These are phyloP conservation scores for Tuberolachnus salignus DNA, from an alignment of 2,888 invertebrate species.

Conservation along the genomic window DNA sequence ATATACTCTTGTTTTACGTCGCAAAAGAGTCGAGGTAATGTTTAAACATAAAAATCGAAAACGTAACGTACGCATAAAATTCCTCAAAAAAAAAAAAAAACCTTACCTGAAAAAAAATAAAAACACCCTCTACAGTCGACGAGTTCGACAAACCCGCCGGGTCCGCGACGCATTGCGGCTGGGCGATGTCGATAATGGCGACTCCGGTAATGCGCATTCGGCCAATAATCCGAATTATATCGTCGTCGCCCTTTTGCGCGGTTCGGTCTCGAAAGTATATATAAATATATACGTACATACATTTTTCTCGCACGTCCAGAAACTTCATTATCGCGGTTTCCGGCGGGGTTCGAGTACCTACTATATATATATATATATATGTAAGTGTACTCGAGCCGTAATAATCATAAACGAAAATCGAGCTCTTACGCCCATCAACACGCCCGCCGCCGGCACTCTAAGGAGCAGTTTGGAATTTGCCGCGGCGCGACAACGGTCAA, in stretches of 20 bases:
- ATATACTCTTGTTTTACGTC: no score
- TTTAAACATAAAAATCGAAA: no score
- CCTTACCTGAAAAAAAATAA: no score
- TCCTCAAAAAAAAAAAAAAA: no score
- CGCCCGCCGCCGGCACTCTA: background rate
- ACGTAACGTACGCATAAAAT: no score
- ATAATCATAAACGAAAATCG: conserved; percentile 45
- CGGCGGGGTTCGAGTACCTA: background rate
- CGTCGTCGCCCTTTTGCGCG: background rate
- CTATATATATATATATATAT: background rate
- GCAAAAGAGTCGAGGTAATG: no score
- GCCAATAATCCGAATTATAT: conserved; percentile 4
- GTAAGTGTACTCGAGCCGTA: background rate
- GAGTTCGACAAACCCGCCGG: no score
- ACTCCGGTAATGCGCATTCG: no score
- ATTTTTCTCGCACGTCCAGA: background rate
- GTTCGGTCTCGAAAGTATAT: background rate
- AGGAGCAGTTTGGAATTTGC: conserved; percentile 39
- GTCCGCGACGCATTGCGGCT: no score
- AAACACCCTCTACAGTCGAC: no score
- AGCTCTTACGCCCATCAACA: conserved; percentile 29
- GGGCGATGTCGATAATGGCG: no score
- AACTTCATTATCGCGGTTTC: conserved; percentile 28
- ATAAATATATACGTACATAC: no score
- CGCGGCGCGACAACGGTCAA: conserved; percentile 32